These are phyloP conservation scores for Crematogaster levior DNA, from an alignment of 2,888 invertebrate genomes.

Conservation along the genomic window DNA sequence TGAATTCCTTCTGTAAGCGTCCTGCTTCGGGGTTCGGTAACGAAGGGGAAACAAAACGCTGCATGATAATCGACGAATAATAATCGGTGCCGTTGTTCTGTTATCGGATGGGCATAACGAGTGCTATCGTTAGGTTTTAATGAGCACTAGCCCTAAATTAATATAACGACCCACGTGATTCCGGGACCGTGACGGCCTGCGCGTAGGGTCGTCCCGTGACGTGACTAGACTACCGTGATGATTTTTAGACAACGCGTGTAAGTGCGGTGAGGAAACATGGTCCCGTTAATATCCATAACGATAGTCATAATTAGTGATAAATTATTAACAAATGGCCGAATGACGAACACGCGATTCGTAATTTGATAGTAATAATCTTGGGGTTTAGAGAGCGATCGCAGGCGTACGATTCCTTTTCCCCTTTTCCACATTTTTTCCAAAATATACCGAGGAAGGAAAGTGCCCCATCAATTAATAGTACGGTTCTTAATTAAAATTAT, in stretches of 20 bases:
- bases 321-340: slow-evolving; percentile 68
- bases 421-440: neutral
- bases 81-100: slow-evolving; percentile 68
- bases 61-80: slow-evolving; percentile 72
- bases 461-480: slow-evolving; percentile 45
- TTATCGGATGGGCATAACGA: slow-evolving; percentile 73
- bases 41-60: slow-evolving; percentile 72
- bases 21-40: slow-evolving; percentile 65
- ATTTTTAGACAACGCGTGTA: slow-evolving; percentile 28
- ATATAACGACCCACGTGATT: slow-evolving; percentile 70
- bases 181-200: slow-evolving; percentile 64
- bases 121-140: slow-evolving; percentile 76
- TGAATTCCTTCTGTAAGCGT: slow-evolving; percentile 55
- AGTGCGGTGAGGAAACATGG: neutral
- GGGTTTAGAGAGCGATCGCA: neutral
- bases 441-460: neutral
- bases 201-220: slow-evolving; percentile 61
- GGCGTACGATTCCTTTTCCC: neutral
- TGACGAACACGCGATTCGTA: neutral
- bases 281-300: slow-evolving; percentile 58
- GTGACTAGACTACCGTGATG: slow-evolving; percentile 57
- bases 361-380: neutral
- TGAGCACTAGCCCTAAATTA: slow-evolving; percentile 74
- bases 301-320: slow-evolving; percentile 63
- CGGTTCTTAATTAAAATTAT: slow-evolving; percentile 60